Evolutionary conservation across 2,888 invertebrate species (phyloP).

Genomic region (Gymnocheta viridis): DNA sequence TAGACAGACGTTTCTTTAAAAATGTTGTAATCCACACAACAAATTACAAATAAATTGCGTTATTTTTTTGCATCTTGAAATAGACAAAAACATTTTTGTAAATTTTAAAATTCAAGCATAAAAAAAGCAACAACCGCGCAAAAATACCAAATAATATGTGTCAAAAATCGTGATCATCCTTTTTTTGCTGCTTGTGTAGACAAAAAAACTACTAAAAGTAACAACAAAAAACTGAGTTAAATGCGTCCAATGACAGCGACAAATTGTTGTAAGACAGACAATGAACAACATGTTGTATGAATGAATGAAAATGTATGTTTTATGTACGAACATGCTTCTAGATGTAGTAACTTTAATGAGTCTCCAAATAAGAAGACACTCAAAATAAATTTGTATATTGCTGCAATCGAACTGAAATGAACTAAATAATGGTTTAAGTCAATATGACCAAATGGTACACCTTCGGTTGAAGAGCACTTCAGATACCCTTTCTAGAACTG

Average conservation of each 20-base stretch:
- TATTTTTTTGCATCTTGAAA: constrained; percentile 39
- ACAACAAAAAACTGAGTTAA: constrained; percentile 55
- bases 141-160: constrained; percentile 64
- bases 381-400: constrained; percentile 2
- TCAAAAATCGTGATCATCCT: constrained; percentile 72
- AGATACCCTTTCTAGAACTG: background rate
- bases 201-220: constrained; percentile 30
- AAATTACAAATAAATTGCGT: constrained; percentile 64
- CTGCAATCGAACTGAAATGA: constrained; percentile 15
- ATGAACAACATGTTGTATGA: constrained; percentile 56
- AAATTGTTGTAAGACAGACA: constrained; percentile 68
- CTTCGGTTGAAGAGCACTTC: background rate
- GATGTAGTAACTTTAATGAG: constrained; percentile 53
- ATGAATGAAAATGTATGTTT: constrained; percentile 29
- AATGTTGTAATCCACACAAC: constrained; percentile 65
- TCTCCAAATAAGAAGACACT: constrained; percentile 21
- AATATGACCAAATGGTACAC: background rate
- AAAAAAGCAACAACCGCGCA: constrained; percentile 4
- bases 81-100: constrained; percentile 27
- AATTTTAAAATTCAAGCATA: constrained; percentile 18
- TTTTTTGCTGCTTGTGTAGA: constrained; percentile 47
- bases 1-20: background rate
- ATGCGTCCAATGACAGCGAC: constrained; percentile 71
- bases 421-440: background rate
- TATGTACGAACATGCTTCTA: constrained; percentile 7